phyloP scores from a whole-genome alignment of 2,888 invertebrate species.

The Eupithecia subfuscata region DNA sequence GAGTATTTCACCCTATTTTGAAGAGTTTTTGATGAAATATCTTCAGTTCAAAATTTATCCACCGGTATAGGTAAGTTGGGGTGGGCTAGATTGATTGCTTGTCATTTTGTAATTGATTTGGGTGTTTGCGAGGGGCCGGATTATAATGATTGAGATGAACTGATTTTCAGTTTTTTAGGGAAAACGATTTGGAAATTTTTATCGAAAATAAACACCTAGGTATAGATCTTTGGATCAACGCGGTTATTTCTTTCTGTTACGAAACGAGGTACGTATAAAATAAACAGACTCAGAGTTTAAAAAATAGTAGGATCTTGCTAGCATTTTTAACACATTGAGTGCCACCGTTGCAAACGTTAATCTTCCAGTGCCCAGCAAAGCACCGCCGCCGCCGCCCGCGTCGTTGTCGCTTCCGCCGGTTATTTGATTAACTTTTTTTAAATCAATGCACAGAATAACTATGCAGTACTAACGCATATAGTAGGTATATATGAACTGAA shows the following conservation, averaged over 20 bases:
- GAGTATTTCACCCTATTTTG: background rate
- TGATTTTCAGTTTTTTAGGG: slow-evolving; percentile 28
- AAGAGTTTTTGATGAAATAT: too few species aligned
- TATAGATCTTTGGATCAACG: background rate
- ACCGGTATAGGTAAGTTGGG: background rate
- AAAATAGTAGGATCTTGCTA: too few species aligned
- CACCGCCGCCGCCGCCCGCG: too few species aligned
- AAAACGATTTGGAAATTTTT: slow-evolving; percentile 10
- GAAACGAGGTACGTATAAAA: background rate
- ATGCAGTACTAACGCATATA: background rate
- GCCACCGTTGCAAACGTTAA: too few species aligned
- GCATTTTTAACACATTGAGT: too few species aligned
- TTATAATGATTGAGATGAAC: slow-evolving; percentile 39
- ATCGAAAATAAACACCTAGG: background rate
- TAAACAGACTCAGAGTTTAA: too few species aligned
- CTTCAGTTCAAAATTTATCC: slow-evolving; percentile 5
- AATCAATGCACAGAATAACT: background rate
- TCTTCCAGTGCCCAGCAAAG: too few species aligned
- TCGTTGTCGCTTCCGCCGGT: too few species aligned
- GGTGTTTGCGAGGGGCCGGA: slow-evolving; percentile 56
- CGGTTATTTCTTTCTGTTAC: background rate
- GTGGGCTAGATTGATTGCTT: slow-evolving; percentile 64
- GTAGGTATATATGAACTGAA: too few species aligned
- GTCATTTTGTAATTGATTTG: slow-evolving; percentile 63
- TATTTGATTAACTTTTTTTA: background rate